phyloP scores from a whole-genome alignment of 1,140 invertebrate genomes.

The Ceratina calcarata region DNA sequence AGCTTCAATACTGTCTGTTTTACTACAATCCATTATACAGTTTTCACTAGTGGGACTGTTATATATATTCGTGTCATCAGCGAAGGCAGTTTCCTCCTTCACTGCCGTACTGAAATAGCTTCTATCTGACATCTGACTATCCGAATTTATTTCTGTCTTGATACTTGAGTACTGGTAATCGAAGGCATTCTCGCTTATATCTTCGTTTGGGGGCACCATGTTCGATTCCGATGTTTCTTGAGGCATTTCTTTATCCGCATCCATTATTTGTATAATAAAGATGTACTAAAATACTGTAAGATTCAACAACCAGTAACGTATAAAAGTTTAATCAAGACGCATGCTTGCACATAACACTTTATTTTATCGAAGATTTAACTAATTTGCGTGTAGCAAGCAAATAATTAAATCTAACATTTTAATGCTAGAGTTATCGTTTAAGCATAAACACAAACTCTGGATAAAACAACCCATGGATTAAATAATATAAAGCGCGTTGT shows the following conservation, averaged over 20 bases:
- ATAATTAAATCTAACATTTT: conserved; percentile 26
- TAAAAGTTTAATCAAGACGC: neutral
- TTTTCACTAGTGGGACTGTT: conserved; percentile 44
- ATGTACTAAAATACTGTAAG: conserved; percentile 60
- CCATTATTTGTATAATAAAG: conserved; percentile 36
- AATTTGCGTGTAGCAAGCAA: conserved; percentile 16
- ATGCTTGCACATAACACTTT: neutral
- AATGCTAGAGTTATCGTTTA: conserved; percentile 33
- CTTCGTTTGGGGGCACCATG: no score
- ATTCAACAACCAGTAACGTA: conserved; percentile 12
- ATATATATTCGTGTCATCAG: conserved; percentile 14
- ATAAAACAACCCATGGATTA: conserved; percentile 54
- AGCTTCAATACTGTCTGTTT: conserved; percentile 51
- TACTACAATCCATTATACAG: conserved; percentile 10
- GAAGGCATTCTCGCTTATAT: no score
- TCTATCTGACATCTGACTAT: conserved; percentile 29
- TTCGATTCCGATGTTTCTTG: conserved; percentile 20
- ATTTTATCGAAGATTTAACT: conserved; percentile 6
- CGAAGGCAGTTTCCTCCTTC: conserved; percentile 42
- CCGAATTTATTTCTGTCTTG: conserved; percentile 8
- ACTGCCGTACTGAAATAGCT: conserved; percentile 34
- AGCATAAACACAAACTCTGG: conserved; percentile 47
- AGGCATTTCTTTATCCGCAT: conserved; percentile 40
- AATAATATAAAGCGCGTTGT: conserved; percentile 64
- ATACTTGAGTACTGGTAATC: no score